phyloP scores from a whole-genome alignment of 2,888 invertebrate species.

The Scelioninae gen. 1 region DNA sequence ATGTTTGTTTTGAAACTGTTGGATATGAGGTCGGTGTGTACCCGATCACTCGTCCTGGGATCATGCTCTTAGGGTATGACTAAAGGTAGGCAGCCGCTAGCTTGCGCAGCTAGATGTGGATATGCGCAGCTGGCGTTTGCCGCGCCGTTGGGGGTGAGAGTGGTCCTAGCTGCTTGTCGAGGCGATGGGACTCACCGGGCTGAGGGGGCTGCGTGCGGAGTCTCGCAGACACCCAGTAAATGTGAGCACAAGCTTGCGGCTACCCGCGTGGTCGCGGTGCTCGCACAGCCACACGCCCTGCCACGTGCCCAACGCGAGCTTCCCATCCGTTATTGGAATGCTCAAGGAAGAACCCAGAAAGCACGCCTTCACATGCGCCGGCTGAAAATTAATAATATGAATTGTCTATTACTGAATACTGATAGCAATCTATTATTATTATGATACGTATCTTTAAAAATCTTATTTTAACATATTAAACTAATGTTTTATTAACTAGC shows the following conservation, averaged over 20 bases:
- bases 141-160: constrained; percentile 86
- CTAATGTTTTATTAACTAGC: too few relatives aligned
- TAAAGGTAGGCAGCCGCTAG: constrained; percentile 83
- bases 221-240: constrained; percentile 95
- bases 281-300: constrained; percentile 99
- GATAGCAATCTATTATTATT: too few relatives aligned
- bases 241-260: constrained; percentile 94
- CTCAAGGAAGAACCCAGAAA: too few relatives aligned
- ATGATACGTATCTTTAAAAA: too few relatives aligned
- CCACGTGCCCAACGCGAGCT: too few relatives aligned
- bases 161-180: constrained; percentile 96
- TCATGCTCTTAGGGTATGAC: constrained; percentile 79
- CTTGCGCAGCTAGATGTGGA: constrained; percentile 83
- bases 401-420: too few relatives aligned
- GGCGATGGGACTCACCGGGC: constrained; percentile 93
- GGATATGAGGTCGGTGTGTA: constrained; percentile 34
- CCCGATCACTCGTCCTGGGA: constrained; percentile 75
- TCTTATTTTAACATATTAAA: too few relatives aligned
- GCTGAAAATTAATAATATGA: too few relatives aligned
- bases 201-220: constrained; percentile 93
- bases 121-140: constrained; percentile 83
- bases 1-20: constrained; percentile 35
- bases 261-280: constrained; percentile 97
- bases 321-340: too few relatives aligned
- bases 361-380: too few relatives aligned